Percentiles rank a stretch among this genome's conserved stretches.
These are phyloP conservation scores for Pristionchus maxplancki DNA, from an alignment of 2,888 invertebrate genomes.

Conservation along the genomic window DNA sequence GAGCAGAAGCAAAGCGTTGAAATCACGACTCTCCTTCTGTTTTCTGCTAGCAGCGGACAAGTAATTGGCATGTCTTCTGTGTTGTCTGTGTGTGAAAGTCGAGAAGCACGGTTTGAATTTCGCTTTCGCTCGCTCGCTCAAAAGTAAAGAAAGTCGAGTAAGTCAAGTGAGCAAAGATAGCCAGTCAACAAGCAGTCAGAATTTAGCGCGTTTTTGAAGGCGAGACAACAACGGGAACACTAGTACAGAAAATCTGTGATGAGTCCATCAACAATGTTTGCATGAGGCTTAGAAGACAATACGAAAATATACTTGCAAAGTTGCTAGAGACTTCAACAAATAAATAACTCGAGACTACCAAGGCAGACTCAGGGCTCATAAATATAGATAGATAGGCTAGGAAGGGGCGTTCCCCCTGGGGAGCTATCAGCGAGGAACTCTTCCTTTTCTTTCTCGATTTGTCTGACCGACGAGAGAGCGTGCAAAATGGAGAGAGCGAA, in stretches of 20 bases:
- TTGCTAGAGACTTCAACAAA: neutral
- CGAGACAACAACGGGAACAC: neutral
- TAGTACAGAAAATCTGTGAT: neutral
- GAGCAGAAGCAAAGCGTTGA: too few species aligned
- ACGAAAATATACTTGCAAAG: neutral
- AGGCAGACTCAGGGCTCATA: neutral
- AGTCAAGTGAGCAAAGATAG: neutral
- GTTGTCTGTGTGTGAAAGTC: neutral
- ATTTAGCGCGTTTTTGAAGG: neutral
- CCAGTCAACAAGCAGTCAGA: neutral
- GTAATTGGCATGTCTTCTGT: constrained; percentile 17
- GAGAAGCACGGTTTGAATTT: constrained; percentile 32
- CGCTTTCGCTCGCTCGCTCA: neutral
- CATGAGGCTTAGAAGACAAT: neutral
- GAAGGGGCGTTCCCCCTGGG: neutral
- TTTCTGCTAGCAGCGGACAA: neutral
- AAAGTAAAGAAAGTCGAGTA: neutral
- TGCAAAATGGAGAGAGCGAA: neutral
- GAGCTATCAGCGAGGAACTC: neutral
- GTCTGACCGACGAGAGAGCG: neutral
- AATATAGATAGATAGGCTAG: constrained; percentile 18
- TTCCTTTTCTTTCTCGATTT: neutral
- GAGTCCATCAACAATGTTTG: too few species aligned
- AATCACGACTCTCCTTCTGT: neutral
- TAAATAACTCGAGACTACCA: neutral